phyloP scores from a whole-genome alignment of 2,797 vertebrate genomes.

The Bovichtus variegatus region DNA sequence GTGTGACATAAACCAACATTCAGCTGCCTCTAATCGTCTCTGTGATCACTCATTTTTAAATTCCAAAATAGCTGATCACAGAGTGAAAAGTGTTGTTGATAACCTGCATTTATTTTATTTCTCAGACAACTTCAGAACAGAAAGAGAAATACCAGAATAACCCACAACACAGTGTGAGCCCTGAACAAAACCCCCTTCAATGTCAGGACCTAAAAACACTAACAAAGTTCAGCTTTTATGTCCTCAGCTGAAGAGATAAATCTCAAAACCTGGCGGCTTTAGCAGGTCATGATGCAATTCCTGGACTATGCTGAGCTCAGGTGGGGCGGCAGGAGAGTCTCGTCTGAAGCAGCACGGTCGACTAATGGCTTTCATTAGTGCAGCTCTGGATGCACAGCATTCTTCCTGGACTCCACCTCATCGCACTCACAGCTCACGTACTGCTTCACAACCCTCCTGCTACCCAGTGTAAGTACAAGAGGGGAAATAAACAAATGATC shows the following conservation, averaged over 20 bases:
- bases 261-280: slow-evolving; percentile 22
- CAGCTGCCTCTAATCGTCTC: not conserved
- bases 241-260: slow-evolving; percentile 22
- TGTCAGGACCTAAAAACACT: slow-evolving; percentile 23
- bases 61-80: too few relatives aligned
- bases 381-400: slow-evolving; percentile 12
- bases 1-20: not conserved
- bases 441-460: not conserved
- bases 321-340: slow-evolving; percentile 38
- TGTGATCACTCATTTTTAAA: not conserved
- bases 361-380: slow-evolving; percentile 53
- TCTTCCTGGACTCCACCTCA: slow-evolving; percentile 18
- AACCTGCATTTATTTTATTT: too few relatives aligned
- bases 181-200: not conserved
- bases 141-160: not conserved
- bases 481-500: not conserved
- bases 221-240: slow-evolving; percentile 22
- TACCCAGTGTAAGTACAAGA: not conserved
- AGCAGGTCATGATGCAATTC: slow-evolving; percentile 18
- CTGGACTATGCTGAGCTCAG: slow-evolving; percentile 10
- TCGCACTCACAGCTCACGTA: slow-evolving; percentile 31
- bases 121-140: too few relatives aligned
- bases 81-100: too few relatives aligned
- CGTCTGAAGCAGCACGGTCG: slow-evolving; percentile 9
- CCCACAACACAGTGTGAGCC: not conserved